phyloP scores from a whole-genome alignment of 2,888 invertebrate genomes.

The Caenorhabditis imperialis region DNA sequence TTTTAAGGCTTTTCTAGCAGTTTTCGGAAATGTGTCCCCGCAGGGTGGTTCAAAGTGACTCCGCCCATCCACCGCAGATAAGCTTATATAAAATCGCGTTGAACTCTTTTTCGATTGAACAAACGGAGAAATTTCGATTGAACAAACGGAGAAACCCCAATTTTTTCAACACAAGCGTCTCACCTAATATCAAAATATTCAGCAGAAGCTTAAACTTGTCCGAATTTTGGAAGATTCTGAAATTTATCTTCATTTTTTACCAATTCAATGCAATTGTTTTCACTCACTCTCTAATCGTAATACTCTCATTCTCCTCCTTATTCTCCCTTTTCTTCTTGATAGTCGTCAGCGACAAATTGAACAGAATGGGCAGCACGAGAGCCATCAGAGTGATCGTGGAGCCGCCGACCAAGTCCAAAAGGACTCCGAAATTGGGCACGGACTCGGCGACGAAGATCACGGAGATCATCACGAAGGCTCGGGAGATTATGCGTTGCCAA shows the following conservation, averaged over 20 bases:
- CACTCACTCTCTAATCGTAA: slow-evolving; percentile 65
- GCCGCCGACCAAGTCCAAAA: slow-evolving; percentile 71
- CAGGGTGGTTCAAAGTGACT: too few relatives aligned
- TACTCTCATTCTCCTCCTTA: slow-evolving; percentile 42
- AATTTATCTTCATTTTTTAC: slow-evolving; percentile 28
- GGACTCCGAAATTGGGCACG: slow-evolving; percentile 73
- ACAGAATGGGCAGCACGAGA: slow-evolving; percentile 70
- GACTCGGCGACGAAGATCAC: slow-evolving; percentile 73
- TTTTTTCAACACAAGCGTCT: too few relatives aligned
- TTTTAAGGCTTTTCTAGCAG: too few relatives aligned
- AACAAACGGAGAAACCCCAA: too few relatives aligned
- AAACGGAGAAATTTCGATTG: too few relatives aligned
- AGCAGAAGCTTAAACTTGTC: slow-evolving; percentile 51
- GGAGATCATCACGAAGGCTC: slow-evolving; percentile 68
- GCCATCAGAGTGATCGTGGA: slow-evolving; percentile 75
- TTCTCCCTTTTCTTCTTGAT: slow-evolving; percentile 58
- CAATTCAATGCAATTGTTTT: too few relatives aligned
- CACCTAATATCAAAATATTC: slow-evolving; percentile 62
- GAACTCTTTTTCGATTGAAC: too few relatives aligned
- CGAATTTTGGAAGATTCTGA: slow-evolving; percentile 61
- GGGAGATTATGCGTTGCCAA: slow-evolving; percentile 62
- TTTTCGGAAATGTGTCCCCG: too few relatives aligned
- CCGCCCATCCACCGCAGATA: too few relatives aligned
- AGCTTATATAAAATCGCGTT: too few relatives aligned
- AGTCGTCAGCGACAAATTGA: slow-evolving; percentile 69